phyloP scores from a whole-genome alignment of 2,888 invertebrate species.

The Eulithis testata region DNA sequence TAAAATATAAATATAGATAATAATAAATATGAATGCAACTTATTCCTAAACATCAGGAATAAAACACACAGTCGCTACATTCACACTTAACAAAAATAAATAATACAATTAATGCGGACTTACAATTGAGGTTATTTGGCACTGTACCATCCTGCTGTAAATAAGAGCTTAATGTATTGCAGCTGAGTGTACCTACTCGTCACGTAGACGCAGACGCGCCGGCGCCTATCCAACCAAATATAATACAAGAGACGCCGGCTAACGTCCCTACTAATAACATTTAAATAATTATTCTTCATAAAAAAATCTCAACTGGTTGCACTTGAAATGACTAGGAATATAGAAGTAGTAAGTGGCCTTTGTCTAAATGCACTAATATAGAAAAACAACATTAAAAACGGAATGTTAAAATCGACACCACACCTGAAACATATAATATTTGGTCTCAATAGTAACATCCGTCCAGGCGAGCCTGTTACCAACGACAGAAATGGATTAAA shows the following conservation, averaged over 20 bases:
- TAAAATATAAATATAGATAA: slow-evolving; percentile 76
- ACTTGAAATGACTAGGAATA: slow-evolving; percentile 84
- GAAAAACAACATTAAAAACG: slow-evolving; percentile 66
- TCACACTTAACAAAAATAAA: slow-evolving; percentile 76
- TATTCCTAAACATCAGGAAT: slow-evolving; percentile 85
- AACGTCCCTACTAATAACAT: slow-evolving; percentile 52
- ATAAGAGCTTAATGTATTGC: slow-evolving; percentile 61
- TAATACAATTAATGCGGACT: slow-evolving; percentile 78
- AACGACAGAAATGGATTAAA: slow-evolving; percentile 70
- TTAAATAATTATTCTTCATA: slow-evolving; percentile 71
- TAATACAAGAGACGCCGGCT: slow-evolving; percentile 70
- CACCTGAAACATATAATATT: slow-evolving; percentile 83
- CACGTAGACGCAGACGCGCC: slow-evolving; percentile 47
- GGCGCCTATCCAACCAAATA: slow-evolving; percentile 66
- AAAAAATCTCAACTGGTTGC: slow-evolving; percentile 83
- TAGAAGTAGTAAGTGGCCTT: slow-evolving; percentile 80
- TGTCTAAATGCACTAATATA: slow-evolving; percentile 73
- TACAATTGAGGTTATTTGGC: slow-evolving; percentile 83
- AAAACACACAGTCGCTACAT: slow-evolving; percentile 82
- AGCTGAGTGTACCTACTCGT: slow-evolving; percentile 50
- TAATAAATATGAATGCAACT: slow-evolving; percentile 84
- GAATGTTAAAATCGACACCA: slow-evolving; percentile 85
- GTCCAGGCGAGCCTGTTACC: slow-evolving; percentile 68
- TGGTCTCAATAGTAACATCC: slow-evolving; percentile 84
- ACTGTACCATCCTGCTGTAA: slow-evolving; percentile 76